Conservation (phyloP, 2,113 vertebrate genomes). For the Stercorarius parasiticus region DNA sequence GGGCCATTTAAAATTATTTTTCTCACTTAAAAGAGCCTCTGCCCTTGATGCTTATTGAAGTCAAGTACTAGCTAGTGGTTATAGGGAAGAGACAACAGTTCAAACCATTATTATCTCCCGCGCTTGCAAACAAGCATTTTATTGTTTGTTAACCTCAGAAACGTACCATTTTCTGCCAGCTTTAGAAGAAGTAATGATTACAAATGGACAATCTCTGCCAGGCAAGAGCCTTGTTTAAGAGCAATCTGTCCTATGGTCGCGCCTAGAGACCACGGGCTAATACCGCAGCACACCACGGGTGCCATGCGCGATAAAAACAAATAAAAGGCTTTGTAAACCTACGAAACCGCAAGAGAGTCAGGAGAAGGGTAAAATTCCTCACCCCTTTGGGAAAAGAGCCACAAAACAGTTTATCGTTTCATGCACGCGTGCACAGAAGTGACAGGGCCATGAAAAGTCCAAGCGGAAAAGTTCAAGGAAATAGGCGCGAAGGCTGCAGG, state of each 20-base stretch:
- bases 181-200: background rate
- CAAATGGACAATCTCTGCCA: background rate
- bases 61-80: background rate
- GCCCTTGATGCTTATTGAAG: background rate
- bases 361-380: background rate
- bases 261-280: background rate
- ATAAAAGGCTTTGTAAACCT: background rate
- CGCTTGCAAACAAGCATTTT: background rate
- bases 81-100: background rate
- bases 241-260: background rate
- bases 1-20: background rate
- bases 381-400: background rate
- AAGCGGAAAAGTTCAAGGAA: background rate
- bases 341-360: background rate
- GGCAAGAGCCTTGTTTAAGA: background rate
- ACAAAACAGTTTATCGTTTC: background rate
- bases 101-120: background rate
- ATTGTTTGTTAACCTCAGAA: background rate
- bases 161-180: background rate
- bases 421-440: background rate
- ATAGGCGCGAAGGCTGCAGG: background rate
- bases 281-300: background rate
- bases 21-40: background rate
- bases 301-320: background rate
- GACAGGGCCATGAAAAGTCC: background rate